A percentile compares a stretch with the other conserved stretches of the same genome.
Evolutionary conservation across 2,888 invertebrate species (phyloP).

Genomic region (Parascotia fuliginaria): DNA sequence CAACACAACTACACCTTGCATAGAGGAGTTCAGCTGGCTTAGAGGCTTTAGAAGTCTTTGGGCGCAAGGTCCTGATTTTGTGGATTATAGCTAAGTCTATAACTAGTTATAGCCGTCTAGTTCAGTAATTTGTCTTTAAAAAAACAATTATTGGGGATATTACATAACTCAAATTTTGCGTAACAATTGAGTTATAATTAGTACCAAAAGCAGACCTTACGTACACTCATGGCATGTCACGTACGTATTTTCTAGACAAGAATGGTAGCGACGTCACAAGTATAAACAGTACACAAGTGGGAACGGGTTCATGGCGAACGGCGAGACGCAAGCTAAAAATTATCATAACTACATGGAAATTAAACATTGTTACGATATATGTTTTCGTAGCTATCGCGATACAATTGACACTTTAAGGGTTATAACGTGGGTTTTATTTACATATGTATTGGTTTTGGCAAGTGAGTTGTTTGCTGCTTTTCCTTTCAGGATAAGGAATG

Average conservation of each 20-base stretch:
- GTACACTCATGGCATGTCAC: constrained; percentile 5
- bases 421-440: constrained; percentile 1
- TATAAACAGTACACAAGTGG: constrained; percentile 45
- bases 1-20: too few relatives aligned
- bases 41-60: too few relatives aligned
- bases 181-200: neutral
- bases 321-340: constrained; percentile 30
- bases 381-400: constrained; percentile 19
- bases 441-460: neutral
- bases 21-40: too few relatives aligned
- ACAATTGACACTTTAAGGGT: constrained; percentile 1
- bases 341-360: constrained; percentile 39
- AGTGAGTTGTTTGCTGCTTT: neutral
- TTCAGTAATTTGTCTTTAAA: too few relatives aligned
- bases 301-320: constrained; percentile 39
- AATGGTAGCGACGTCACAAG: constrained; percentile 27
- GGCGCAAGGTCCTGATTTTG: too few relatives aligned
- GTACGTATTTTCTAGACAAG: constrained; percentile 21
- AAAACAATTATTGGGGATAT: too few relatives aligned
- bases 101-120: too few relatives aligned
- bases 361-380: constrained; percentile 27
- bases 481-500: too few relatives aligned
- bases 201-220: neutral
- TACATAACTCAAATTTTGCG: neutral
- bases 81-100: too few relatives aligned